Base-by-base conservation (phyloP, 2,888 invertebrate species). In the Vesta saturnalis region DNA sequence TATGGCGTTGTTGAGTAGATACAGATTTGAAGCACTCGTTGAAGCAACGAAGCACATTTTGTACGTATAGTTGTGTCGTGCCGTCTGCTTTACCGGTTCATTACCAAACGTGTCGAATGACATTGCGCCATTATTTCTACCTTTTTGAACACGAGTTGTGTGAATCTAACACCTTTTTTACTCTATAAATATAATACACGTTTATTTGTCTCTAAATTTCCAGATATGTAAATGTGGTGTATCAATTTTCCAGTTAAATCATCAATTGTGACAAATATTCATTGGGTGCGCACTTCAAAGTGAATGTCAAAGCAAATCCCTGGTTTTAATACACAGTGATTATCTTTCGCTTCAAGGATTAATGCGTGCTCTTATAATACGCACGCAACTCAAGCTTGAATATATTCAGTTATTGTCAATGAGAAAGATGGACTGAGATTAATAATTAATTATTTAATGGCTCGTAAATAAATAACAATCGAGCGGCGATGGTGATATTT, bases 261-360 rank as follows among this genome's bases (percentile, higher is more conserved):
- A 69, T 69, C 64, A 69, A 65, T 69, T 69, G 69, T 60, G 69
- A 61, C 69, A 65, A 69, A 68, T 64, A 65, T 70, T 70, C 69
- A 70, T 65, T 62, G 67, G 66, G 58, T 67, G 67, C 67, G 67
- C 67, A 70, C 64, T 70, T 70, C 67, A 64, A 67, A 70, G 70
- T 54, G 64, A 64, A 58, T 67, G 60, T 70, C 70, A 70, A 67
- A 67, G 67, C 67, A 67, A 67, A 67, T 62, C 66, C 66, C 67
- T 58, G 61, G 61, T 67, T 67, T 67, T 67, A 67, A 67, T 70
- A 67, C 64, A 57, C 64, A 57, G 64, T 67, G 66, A 56, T n/a
- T n/a, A 67, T 64, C 67, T 67, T 64, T 63, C 67, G 67, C 67
- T 67, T 58, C 60, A 64, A 49, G 58, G 64, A 63, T 64, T 67